Percentiles rank a stretch among this genome's conserved stretches.
Conservation (phyloP, 2,113 vertebrate genomes). For the Aphyosemion australe region DNA sequence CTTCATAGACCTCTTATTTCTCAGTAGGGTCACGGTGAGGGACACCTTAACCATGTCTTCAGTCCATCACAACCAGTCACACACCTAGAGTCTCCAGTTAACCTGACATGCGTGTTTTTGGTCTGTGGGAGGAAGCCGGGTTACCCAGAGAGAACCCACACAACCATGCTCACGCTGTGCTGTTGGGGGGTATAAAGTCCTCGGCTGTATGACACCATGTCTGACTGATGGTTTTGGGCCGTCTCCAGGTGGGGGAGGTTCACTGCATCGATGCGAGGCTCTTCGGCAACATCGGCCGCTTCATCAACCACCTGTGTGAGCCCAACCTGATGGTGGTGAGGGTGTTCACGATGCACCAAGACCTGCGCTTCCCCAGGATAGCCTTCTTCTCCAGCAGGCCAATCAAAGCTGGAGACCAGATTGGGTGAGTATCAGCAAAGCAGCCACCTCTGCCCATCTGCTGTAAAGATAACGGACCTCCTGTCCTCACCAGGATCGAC, state of each 20-base stretch:
- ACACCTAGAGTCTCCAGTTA: no score
- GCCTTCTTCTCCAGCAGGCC: constrained; percentile 91
- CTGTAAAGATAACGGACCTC: background rate
- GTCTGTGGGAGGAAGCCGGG: no score
- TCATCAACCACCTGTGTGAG: constrained; percentile 97
- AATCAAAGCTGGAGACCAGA: constrained; percentile 90
- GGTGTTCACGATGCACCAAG: constrained; percentile 97
- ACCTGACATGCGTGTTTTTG: no score
- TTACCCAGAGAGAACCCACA: no score
- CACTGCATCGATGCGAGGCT: constrained; percentile 94
- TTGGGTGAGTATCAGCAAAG: constrained; percentile 82
- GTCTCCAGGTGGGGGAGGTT: constrained; percentile 85
- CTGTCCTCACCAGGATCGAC: constrained; percentile 84
- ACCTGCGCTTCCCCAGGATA: constrained; percentile 91
- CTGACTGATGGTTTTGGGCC: background rate
- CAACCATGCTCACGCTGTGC: no score
- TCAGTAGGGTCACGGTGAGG: no score
- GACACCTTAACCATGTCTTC: no score
- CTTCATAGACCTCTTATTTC: no score
- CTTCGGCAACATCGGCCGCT: constrained; percentile 95
- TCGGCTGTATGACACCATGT: background rate
- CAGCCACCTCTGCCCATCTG: background rate
- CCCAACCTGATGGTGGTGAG: constrained; percentile 92
- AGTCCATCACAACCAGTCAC: no score
- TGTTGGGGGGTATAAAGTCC: no score